Conservation (phyloP, 2,797 vertebrate species). For the Octomys mimax region DNA sequence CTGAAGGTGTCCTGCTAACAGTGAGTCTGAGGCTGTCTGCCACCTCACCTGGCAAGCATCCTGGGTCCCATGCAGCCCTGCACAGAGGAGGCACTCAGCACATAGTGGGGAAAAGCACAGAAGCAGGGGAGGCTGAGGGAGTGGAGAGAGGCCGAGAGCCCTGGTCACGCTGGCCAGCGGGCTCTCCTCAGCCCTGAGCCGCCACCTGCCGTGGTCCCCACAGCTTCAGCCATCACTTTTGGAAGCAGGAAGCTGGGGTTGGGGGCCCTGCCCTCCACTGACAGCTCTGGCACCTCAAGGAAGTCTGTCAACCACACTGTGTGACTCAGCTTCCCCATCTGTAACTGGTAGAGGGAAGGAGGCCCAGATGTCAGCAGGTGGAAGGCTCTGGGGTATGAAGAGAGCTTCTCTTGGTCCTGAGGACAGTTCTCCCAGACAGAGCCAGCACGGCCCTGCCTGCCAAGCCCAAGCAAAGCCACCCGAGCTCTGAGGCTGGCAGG, state of each 20-base stretch:
- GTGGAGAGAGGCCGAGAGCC: accelerated
- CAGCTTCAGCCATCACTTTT: background rate
- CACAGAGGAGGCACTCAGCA: background rate
- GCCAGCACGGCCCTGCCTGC: background rate
- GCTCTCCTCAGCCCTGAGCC: background rate
- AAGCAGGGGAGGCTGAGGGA: accelerated
- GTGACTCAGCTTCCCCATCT: conserved; percentile 13
- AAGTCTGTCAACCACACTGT: background rate
- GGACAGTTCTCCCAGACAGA: background rate
- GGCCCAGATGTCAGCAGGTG: background rate
- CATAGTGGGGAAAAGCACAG: accelerated
- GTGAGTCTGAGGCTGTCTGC: background rate
- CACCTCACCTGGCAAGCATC: background rate
- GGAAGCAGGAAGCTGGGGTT: conserved; percentile 51
- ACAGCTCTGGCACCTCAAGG: conserved; percentile 22
- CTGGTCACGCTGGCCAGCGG: accelerated
- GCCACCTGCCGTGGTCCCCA: background rate
- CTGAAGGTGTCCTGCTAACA: background rate
- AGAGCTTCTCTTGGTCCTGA: too few relatives aligned
- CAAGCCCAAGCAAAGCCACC: accelerated
- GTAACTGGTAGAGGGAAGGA: background rate
- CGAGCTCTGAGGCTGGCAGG: accelerated
- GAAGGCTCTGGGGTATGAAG: background rate
- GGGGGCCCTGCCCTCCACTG: background rate
- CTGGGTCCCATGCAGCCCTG: background rate